phyloP scores from a whole-genome alignment of 1,140 invertebrate species.

The Acromyrmex charruanus region DNA sequence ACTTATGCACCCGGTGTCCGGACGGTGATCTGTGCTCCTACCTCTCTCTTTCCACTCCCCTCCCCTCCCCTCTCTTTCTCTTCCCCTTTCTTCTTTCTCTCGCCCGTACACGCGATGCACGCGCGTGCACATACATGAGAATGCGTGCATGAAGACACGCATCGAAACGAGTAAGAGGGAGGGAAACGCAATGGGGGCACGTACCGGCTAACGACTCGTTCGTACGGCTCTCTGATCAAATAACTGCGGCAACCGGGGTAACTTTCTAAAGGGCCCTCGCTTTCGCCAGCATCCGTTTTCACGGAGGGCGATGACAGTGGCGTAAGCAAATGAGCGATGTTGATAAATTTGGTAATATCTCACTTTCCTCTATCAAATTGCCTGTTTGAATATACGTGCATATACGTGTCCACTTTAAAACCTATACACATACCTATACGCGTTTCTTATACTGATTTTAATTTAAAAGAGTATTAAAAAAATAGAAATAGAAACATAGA shows the following conservation, averaged over 20 bases:
- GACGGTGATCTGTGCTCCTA: conserved; percentile 37
- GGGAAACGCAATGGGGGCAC: conserved; percentile 68
- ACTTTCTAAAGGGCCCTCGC: conserved; percentile 69
- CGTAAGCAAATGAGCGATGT: conserved; percentile 18
- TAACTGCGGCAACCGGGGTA: conserved; percentile 64
- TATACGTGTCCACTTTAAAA: not conserved
- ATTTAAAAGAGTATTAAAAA: not conserved
- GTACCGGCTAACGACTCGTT: conserved; percentile 74
- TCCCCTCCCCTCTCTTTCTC: no score
- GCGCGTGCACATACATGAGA: conserved; percentile 18
- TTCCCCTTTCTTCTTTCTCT: conserved; percentile 22
- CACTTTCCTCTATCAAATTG: not conserved
- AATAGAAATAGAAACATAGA: not conserved
- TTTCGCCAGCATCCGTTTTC: conserved; percentile 52
- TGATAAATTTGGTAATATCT: conserved; percentile 33
- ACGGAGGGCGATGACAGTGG: conserved; percentile 42
- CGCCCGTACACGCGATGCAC: not conserved
- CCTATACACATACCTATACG: not conserved
- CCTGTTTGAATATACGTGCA: not conserved
- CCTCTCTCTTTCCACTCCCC: conserved; percentile 3
- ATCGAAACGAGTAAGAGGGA: not conserved
- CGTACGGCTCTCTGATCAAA: conserved; percentile 75
- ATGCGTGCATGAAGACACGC: conserved; percentile 46
- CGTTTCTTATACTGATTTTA: not conserved
- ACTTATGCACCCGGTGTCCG: conserved; percentile 69